These are phyloP conservation scores for Sceloporus tristichus DNA, from an alignment of 2,113 vertebrate genomes.

Conservation along the genomic window DNA sequence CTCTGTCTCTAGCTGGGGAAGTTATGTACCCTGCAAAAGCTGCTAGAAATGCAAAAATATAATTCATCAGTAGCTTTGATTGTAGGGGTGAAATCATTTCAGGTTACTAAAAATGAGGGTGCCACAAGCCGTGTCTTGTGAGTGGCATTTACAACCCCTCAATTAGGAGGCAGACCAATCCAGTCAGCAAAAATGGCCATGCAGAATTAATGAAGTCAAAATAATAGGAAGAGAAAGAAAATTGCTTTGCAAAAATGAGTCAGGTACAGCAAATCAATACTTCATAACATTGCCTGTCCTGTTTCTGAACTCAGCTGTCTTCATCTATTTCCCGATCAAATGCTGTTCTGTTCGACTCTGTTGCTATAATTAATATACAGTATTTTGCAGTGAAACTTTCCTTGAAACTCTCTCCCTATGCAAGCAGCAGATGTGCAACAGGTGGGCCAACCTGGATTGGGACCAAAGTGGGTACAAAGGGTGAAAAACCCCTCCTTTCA, in stretches of 20 bases:
- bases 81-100: slow-evolving; percentile 22
- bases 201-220: slow-evolving; percentile 42
- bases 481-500: fast-evolving
- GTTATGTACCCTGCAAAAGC: not conserved
- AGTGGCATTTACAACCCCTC: slow-evolving; percentile 30
- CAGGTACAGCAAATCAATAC: slow-evolving; percentile 22
- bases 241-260: slow-evolving; percentile 46
- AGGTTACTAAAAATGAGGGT: slow-evolving; percentile 26
- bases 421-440: not conserved
- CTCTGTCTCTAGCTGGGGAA: not conserved
- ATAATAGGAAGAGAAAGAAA: slow-evolving; percentile 15
- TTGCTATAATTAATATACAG: not conserved
- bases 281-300: slow-evolving; percentile 21
- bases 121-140: not conserved
- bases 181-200: slow-evolving; percentile 39
- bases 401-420: not conserved
- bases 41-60: slow-evolving; percentile 24
- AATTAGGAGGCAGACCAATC: slow-evolving; percentile 38
- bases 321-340: slow-evolving; percentile 42
- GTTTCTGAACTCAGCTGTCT: slow-evolving; percentile 35
- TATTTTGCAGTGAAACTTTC: not conserved
- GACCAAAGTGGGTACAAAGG: not conserved
- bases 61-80: not conserved
- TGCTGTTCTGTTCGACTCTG: not conserved
- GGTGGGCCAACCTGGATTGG: not conserved